phyloP scores from a whole-genome alignment of 2,797 vertebrate genomes.

The Hydrocynus forskahlii region DNA sequence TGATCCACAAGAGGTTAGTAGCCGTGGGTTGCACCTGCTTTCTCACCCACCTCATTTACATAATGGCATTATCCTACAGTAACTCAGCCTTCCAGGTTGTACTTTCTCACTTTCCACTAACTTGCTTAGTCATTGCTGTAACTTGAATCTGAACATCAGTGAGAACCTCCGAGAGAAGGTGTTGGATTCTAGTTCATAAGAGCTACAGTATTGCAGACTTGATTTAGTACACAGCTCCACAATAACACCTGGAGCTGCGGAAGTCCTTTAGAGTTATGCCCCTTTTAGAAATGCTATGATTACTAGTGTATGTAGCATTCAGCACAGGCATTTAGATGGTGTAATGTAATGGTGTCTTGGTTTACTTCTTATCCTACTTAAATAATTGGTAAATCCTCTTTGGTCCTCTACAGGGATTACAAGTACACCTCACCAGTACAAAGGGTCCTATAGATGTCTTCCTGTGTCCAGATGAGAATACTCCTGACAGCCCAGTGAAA shows the following conservation, averaged over 20 bases:
- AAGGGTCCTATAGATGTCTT: conserved; percentile 96
- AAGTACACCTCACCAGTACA: conserved; percentile 93
- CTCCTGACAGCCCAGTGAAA: conserved; percentile 88
- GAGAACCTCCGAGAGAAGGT: neutral
- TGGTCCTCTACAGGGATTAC: conserved; percentile 81
- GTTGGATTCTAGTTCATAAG: too few species aligned
- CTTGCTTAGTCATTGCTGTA: neutral
- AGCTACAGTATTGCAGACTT: neutral
- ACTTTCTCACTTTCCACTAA: neutral
- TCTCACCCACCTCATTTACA: neutral
- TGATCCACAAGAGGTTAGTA: conserved; percentile 89
- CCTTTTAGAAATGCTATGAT: neutral
- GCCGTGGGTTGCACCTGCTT: neutral
- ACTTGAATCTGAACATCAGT: neutral
- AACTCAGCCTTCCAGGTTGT: neutral
- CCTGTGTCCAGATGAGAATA: conserved; percentile 91
- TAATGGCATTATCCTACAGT: neutral
- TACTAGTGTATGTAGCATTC: neutral
- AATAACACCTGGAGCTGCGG: too few species aligned
- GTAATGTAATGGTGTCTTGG: neutral
- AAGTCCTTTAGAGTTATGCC: neutral
- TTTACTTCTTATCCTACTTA: neutral
- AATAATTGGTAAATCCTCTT: neutral
- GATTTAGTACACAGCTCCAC: neutral
- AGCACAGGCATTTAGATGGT: neutral